Conservation (phyloP, 2,888 invertebrate genomes). For the Scrobipalpa atriplicella region DNA sequence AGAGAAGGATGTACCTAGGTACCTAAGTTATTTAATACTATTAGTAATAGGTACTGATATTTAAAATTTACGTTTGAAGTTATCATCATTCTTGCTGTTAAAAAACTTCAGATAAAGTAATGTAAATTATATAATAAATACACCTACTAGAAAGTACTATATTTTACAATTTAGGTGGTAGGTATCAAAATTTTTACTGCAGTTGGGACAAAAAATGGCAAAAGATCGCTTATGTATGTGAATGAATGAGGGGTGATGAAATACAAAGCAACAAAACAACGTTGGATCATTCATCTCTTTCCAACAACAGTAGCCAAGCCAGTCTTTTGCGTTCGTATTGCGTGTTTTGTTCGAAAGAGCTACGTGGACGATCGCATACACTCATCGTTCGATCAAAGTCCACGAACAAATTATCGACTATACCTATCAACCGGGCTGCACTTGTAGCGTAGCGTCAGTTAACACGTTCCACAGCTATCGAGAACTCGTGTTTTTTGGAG, state of each 20-base stretch:
- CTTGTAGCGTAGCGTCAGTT: conserved; percentile 20
- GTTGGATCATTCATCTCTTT: conserved; percentile 11
- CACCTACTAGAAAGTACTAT: too few relatives aligned
- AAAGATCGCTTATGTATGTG: not conserved
- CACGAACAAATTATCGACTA: conserved; percentile 31
- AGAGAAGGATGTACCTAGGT: too few relatives aligned
- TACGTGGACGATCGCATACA: conserved; percentile 36
- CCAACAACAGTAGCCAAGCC: conserved; percentile 39
- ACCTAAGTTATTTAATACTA: too few relatives aligned
- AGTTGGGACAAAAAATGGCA: not conserved
- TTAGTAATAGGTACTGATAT: too few relatives aligned
- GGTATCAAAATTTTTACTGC: too few relatives aligned
- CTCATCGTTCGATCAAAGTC: conserved; percentile 39
- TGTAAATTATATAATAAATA: too few relatives aligned
- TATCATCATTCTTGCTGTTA: too few relatives aligned
- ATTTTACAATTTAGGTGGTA: too few relatives aligned
- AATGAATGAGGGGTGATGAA: conserved; percentile 8
- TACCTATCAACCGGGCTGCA: conserved; percentile 12
- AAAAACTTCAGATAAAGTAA: too few relatives aligned
- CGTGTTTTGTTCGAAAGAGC: conserved; percentile 32
- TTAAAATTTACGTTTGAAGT: too few relatives aligned
- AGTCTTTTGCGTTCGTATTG: conserved; percentile 33
- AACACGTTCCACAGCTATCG: conserved; percentile 15
- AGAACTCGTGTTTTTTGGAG: conserved; percentile 26
- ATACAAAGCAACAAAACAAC: not conserved